Conservation (phyloP, 2,888 invertebrate species). For the Caenorhabditis sp. region DNA sequence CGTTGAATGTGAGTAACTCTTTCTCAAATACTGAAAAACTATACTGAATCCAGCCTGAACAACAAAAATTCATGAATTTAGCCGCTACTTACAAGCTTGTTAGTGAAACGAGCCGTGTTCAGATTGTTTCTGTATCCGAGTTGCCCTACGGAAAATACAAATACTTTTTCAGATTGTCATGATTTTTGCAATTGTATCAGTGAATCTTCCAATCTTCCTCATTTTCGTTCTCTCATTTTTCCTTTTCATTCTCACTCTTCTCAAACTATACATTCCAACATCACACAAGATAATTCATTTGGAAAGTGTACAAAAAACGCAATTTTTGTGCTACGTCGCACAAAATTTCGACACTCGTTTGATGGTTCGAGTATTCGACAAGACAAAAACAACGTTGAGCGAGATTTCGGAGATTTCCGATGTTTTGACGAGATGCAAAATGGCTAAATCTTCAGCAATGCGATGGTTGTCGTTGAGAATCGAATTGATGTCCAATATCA, state of each 20-base stretch:
- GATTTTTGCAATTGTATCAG: constrained; percentile 40
- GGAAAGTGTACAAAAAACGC: constrained; percentile 32
- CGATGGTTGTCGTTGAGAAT: constrained; percentile 88
- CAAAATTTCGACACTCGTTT: constrained; percentile 35
- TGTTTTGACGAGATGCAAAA: constrained; percentile 45
- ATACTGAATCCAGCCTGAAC: neutral
- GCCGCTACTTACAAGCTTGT: too few species aligned
- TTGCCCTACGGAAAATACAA: too few species aligned
- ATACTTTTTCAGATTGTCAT: constrained; percentile 41
- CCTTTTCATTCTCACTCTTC: constrained; percentile 54
- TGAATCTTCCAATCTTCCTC: constrained; percentile 36
- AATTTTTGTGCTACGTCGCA: constrained; percentile 27
- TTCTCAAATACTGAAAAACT: neutral
- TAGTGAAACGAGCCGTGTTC: too few species aligned
- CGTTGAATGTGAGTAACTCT: constrained; percentile 27
- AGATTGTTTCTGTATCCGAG: too few species aligned
- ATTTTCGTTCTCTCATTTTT: constrained; percentile 53
- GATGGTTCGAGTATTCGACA: constrained; percentile 26
- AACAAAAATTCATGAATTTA: too few species aligned
- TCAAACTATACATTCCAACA: constrained; percentile 91
- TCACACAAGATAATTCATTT: constrained; percentile 79
- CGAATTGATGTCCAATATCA: constrained; percentile 89
- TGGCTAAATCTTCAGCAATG: constrained; percentile 46
- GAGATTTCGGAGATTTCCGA: constrained; percentile 42
- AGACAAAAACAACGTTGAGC: constrained; percentile 21